These are phyloP conservation scores for Caenorhabditis tropicalis DNA, from an alignment of 1,140 invertebrate species.

Conservation along the genomic window DNA sequence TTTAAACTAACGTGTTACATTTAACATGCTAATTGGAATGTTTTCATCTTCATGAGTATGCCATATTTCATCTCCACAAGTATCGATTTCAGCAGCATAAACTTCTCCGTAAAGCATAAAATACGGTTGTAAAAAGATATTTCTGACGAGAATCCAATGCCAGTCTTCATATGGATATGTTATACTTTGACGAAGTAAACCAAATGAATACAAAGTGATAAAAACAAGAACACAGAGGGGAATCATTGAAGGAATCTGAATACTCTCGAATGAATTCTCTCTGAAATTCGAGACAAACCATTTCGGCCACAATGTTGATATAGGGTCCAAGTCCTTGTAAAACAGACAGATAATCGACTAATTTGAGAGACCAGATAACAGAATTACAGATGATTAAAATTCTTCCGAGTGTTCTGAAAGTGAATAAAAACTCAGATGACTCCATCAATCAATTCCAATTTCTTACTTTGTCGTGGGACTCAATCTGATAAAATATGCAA, in stretches of 20 bases:
- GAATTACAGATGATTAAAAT: constrained; percentile 47
- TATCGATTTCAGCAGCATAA: constrained; percentile 79
- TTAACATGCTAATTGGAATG: constrained; percentile 50
- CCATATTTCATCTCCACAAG: constrained; percentile 78
- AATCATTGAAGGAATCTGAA: constrained; percentile 53
- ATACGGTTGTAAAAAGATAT: constrained; percentile 92
- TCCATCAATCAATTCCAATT: not conserved
- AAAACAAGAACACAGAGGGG: constrained; percentile 49
- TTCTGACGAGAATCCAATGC: constrained; percentile 74
- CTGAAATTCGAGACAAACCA: constrained; percentile 6
- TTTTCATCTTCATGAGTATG: constrained; percentile 78
- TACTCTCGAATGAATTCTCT: too few relatives aligned
- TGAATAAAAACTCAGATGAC: not conserved
- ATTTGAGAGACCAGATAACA: constrained; percentile 48
- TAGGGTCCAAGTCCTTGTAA: constrained; percentile 48
- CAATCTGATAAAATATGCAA: constrained; percentile 49
- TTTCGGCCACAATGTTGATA: constrained; percentile 46
- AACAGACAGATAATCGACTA: constrained; percentile 50
- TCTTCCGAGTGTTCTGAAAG: constrained; percentile 50
- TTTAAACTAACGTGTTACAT: constrained; percentile 38
- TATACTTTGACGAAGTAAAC: constrained; percentile 50
- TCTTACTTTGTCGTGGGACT: constrained; percentile 40
- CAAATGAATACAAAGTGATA: constrained; percentile 37
- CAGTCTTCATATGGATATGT: constrained; percentile 53
- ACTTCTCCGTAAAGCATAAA: constrained; percentile 99